Evolutionary conservation across 2,888 invertebrate species (phyloP), one percentile per base, ranked within the genome.

Genomic region (Ecliptopera silaceata): DNA sequence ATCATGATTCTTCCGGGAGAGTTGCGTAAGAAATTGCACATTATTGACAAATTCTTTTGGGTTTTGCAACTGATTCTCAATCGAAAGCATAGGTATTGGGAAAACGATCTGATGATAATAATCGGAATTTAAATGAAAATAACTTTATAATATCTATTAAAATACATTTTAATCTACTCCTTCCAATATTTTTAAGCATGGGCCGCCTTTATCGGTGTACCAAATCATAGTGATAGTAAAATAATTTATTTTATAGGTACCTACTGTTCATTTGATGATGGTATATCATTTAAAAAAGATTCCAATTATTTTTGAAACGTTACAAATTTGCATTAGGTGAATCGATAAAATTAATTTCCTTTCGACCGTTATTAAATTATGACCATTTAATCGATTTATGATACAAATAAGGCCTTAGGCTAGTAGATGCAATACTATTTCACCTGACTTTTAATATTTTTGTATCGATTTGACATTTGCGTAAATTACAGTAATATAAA

Each of bases 1-100:
- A 64, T 32, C 12, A 29, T 31, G n/a, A 12, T 31, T 13, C 52
- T 62, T 62, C 62, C 57, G 57, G 57, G 57, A 57, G 43, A 26
- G 12, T 17, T 13, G 41, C 41, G 12, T 29, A 17, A 15, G 20
- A 18, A 6, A 6, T 47, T 48, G n/a, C 17, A 29, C 5, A 48
- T 36, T 46, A n/a, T 48, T 29, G 18, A 18, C 38, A 18, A 39
- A 11, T 39, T 39, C 15, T 22, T 6, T 22, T 22, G 22, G 2
- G 1, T 22, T 22, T 4, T 22, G 22, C 6, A 2, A 5, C 22
- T 22, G 4, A 22, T 0, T 22, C n/a, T n/a, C n/a, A n/a, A n/a
- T n/a, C n/a, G n/a, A n/a, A n/a, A n/a, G n/a, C n/a, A n/a, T n/a
- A n/a, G n/a, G n/a, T n/a, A n/a, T n/a, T n/a, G n/a, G n/a, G n/a